Conservation (phyloP, 2,888 invertebrate species). For the Troilus luridus region DNA sequence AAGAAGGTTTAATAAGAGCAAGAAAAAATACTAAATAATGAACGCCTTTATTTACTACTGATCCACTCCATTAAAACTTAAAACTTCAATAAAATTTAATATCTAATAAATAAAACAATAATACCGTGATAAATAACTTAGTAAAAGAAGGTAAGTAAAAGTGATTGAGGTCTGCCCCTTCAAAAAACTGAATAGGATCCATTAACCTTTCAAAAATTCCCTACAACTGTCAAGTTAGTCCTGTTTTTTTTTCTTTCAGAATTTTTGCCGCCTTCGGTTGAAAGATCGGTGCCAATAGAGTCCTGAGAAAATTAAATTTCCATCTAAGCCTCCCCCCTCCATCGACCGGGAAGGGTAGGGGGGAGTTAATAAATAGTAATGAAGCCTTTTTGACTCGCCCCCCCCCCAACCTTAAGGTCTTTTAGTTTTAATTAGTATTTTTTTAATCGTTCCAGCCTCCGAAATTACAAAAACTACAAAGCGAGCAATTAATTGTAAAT, state of each 20-base stretch:
- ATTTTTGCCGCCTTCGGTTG: not conserved
- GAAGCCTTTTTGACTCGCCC: slow-evolving; percentile 23
- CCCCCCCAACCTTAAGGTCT: not conserved
- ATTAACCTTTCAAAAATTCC: slow-evolving; percentile 17
- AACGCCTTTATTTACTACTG: too few relatives aligned
- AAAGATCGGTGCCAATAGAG: slow-evolving; percentile 24
- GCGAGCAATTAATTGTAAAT: slow-evolving; percentile 4
- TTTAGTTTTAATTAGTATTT: slow-evolving; percentile 56
- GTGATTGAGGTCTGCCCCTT: not conserved
- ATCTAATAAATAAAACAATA: too few relatives aligned
- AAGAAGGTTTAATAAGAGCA: too few relatives aligned
- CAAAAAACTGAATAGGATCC: not conserved
- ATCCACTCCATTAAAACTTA: too few relatives aligned
- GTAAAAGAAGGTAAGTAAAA: not conserved
- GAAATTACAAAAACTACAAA: not conserved
- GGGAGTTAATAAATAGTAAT: slow-evolving; percentile 54
- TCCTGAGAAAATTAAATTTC: slow-evolving; percentile 38
- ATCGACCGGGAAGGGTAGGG: not conserved
- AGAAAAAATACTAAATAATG: too few relatives aligned
- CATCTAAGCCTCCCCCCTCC: slow-evolving; percentile 39
- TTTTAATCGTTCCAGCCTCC: slow-evolving; percentile 28
- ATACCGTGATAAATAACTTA: not conserved
- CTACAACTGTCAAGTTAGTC: slow-evolving; percentile 23
- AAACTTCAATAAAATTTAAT: too few relatives aligned
- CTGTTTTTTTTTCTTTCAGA: not conserved